Conservation (phyloP, 2,888 invertebrate species). For the Sycophila texana region DNA sequence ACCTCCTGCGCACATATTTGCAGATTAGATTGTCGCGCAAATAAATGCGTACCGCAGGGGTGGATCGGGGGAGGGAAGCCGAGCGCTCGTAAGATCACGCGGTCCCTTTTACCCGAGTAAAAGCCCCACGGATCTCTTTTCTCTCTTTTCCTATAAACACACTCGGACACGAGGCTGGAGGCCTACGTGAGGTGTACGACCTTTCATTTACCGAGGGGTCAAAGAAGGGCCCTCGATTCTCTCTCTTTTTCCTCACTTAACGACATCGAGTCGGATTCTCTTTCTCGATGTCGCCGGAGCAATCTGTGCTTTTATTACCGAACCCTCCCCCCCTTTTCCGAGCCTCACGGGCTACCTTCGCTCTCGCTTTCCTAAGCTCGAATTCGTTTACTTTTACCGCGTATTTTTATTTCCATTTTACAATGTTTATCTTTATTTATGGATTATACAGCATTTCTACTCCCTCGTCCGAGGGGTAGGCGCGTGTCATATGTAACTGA, state of each 20-base stretch:
- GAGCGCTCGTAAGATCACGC: constrained; percentile 30
- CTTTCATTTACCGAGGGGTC: constrained; percentile 64
- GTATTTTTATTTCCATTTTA: constrained; percentile 21
- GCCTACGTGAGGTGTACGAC: constrained; percentile 62
- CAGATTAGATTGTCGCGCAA: constrained; percentile 58
- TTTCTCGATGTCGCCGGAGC: constrained; percentile 22
- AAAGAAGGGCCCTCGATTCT: background rate
- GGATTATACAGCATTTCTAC: background rate
- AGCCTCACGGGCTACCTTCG: background rate
- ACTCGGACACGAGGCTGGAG: constrained; percentile 54
- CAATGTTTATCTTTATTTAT: constrained; percentile 22
- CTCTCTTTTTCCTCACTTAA: constrained; percentile 23
- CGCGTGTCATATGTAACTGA: too few species aligned
- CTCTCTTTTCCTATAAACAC: constrained; percentile 41
- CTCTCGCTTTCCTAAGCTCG: background rate
- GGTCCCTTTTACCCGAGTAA: constrained; percentile 64
- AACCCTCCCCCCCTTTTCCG: background rate
- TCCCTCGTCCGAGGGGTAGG: too few species aligned
- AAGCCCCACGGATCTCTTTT: constrained; percentile 26
- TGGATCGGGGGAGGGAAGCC: background rate
- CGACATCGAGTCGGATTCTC: constrained; percentile 19
- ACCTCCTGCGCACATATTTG: constrained; percentile 51
- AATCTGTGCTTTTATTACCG: constrained; percentile 42
- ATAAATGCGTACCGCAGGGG: constrained; percentile 18
- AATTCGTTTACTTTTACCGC: constrained; percentile 5